Conservation (phyloP, 2,888 invertebrate species). For the Campopleginae sp. region DNA sequence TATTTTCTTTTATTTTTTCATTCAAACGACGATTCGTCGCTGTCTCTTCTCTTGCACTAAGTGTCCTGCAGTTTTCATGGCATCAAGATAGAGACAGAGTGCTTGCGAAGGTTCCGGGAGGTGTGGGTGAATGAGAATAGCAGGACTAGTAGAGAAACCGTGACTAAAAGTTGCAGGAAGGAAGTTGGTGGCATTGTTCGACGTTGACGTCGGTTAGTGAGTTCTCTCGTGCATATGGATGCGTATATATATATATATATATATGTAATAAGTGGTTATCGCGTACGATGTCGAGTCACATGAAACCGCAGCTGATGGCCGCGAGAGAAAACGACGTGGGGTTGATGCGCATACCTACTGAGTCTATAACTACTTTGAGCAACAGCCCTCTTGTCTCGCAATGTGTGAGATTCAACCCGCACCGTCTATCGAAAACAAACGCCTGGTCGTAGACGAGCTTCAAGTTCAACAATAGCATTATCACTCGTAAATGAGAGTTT, state of each 20-base stretch:
- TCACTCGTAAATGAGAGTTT: slow-evolving; percentile 16
- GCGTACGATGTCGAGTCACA: slow-evolving; percentile 29
- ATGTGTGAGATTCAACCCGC: neutral
- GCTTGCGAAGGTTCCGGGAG: slow-evolving; percentile 6
- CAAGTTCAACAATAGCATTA: slow-evolving; percentile 31
- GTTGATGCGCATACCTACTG: slow-evolving; percentile 13
- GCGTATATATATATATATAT: neutral
- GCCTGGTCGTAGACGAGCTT: slow-evolving; percentile 9
- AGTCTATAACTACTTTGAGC: slow-evolving; percentile 41
- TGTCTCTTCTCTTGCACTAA: neutral
- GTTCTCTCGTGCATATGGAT: slow-evolving; percentile 32
- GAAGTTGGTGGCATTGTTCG: slow-evolving; percentile 64
- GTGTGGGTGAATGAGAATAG: slow-evolving; percentile 15
- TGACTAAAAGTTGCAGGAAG: slow-evolving; percentile 57
- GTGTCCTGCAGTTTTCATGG: neutral
- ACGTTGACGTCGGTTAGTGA: slow-evolving; percentile 50
- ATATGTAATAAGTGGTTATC: slow-evolving; percentile 42
- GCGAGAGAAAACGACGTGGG: slow-evolving; percentile 22
- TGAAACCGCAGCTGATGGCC: slow-evolving; percentile 40
- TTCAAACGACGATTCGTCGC: neutral
- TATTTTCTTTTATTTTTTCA: no score
- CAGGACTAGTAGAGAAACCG: slow-evolving; percentile 25
- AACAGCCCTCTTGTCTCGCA: neutral
- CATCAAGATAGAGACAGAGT: slow-evolving; percentile 2
- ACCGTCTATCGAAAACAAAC: slow-evolving; percentile 51